Conservation (phyloP, 1,140 invertebrate genomes). For the Coboldia fuscipes region DNA sequence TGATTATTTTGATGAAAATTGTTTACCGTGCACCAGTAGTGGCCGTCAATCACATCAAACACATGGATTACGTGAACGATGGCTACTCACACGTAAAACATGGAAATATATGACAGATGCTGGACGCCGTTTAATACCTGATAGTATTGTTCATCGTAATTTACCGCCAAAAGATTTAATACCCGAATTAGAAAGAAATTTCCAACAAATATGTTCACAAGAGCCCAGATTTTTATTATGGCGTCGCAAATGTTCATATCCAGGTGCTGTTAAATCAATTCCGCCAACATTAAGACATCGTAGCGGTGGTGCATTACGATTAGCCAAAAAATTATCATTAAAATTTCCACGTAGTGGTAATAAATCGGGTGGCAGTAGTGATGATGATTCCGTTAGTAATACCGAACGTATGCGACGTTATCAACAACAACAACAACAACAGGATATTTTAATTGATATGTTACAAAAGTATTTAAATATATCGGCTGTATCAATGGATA, state of each 20-base stretch:
- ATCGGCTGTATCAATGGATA: no score
- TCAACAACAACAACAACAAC: constrained; percentile 5
- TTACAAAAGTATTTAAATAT: constrained; percentile 13
- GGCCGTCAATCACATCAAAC: no score
- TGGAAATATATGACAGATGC: constrained; percentile 81
- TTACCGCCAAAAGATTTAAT: constrained; percentile 50
- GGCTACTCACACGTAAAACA: constrained; percentile 68
- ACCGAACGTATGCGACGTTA: no score
- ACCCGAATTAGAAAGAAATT: constrained; percentile 58
- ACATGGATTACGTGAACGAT: constrained; percentile 60
- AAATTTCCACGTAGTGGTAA: no score
- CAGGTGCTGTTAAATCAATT: constrained; percentile 34
- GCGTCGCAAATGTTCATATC: constrained; percentile 53
- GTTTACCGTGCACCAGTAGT: no score
- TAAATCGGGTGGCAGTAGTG: no score
- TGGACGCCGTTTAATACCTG: constrained; percentile 61
- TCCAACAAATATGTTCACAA: constrained; percentile 55
- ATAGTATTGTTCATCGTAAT: constrained; percentile 28
- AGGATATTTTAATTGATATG: constrained; percentile 10
- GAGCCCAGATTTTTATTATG: constrained; percentile 58
- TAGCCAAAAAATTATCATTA: no score
- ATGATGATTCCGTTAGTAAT: no score
- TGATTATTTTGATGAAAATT: no score
- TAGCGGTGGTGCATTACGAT: no score
- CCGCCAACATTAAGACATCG: constrained; percentile 35